These are phyloP conservation scores for Peromyscus leucopus DNA, from an alignment of 2,113 vertebrate genomes.

Conservation along the genomic window DNA sequence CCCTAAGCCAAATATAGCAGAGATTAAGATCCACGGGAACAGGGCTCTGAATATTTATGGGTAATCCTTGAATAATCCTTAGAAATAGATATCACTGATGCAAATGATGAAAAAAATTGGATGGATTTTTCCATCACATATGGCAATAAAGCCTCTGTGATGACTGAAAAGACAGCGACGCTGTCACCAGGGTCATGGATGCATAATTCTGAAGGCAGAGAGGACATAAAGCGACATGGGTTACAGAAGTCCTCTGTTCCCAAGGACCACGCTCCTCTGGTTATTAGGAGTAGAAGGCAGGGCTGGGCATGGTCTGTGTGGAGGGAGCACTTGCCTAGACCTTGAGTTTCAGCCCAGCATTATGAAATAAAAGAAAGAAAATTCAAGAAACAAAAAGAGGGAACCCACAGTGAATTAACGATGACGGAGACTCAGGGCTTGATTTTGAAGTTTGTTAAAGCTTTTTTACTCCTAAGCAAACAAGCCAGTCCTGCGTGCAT, in stretches of 20 bases:
- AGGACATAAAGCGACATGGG: not conserved
- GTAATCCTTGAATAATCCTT: conserved; percentile 78
- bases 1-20: conserved; percentile 58
- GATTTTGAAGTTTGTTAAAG: conserved; percentile 14
- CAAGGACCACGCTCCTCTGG: not conserved
- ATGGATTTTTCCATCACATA: conserved; percentile 64
- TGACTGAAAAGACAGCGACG: not conserved
- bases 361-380: not conserved
- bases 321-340: not conserved
- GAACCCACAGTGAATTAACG: too few species aligned
- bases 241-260: not conserved
- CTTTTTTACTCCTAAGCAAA: conserved; percentile 5
- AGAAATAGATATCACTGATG: conserved; percentile 69
- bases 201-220: conserved; percentile 10
- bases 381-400: not conserved
- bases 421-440: not conserved
- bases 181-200: not conserved
- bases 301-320: not conserved
- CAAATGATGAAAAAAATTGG: conserved; percentile 60
- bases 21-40: conserved; percentile 67
- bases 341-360: not conserved
- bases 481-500: not conserved
- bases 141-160: not conserved
- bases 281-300: not conserved
- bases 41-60: conserved; percentile 69